Conservation (phyloP, 2,888 invertebrate species). For the Apomyelois bistriatella region DNA sequence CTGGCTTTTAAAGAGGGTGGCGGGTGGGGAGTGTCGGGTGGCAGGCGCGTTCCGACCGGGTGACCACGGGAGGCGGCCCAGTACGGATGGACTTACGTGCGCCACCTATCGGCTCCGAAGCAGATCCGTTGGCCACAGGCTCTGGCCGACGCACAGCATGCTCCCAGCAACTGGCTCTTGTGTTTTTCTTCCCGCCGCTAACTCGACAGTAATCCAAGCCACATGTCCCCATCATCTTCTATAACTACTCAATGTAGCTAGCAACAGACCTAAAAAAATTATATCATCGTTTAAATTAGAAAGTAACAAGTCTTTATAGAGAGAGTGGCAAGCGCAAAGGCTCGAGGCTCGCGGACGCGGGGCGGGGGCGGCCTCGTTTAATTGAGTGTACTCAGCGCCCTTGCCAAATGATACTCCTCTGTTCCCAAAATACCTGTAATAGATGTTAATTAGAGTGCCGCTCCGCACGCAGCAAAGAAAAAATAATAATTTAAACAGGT, state of each 20-base stretch:
- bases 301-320: neutral
- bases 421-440: conserved; percentile 75
- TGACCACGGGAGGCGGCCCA: conserved; percentile 77
- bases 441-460: conserved; percentile 76
- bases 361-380: conserved; percentile 53
- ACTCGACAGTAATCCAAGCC: conserved; percentile 18
- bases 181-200: conserved; percentile 3
- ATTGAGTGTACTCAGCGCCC: conserved; percentile 78
- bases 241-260: neutral
- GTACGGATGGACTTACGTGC: conserved; percentile 47
- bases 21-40: conserved; percentile 48
- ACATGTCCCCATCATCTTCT: conserved; percentile 22
- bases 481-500: conserved; percentile 77
- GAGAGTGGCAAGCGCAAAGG: neutral
- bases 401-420: conserved; percentile 74
- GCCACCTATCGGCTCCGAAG: conserved; percentile 37
- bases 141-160: conserved; percentile 21
- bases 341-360: conserved; percentile 23
- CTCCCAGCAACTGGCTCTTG: conserved; percentile 9
- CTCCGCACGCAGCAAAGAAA: conserved; percentile 62
- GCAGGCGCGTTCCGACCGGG: conserved; percentile 71
- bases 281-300: neutral
- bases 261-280: neutral
- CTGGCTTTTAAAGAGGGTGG: conserved; percentile 80
- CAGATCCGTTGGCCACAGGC: conserved; percentile 20